These are phyloP conservation scores for Andricus curvator DNA, from an alignment of 2,888 invertebrate genomes.

Conservation along the genomic window DNA sequence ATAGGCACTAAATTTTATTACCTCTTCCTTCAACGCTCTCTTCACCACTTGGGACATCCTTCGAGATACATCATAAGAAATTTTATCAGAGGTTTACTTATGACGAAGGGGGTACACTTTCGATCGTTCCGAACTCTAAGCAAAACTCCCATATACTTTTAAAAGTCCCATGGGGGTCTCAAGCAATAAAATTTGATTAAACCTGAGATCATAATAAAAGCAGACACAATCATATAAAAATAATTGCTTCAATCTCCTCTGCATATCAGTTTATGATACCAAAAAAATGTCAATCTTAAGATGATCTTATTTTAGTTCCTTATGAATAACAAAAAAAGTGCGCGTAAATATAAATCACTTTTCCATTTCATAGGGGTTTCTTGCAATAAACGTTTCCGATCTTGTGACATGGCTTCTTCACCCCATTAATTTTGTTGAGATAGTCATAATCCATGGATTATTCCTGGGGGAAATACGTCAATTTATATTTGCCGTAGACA, in stretches of 20 bases:
- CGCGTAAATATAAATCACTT: too few relatives aligned
- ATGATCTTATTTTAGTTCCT: too few relatives aligned
- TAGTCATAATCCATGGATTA: not conserved
- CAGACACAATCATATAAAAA: too few relatives aligned
- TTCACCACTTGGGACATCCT: slow-evolving; percentile 40
- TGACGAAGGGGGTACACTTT: not conserved
- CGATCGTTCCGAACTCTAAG: slow-evolving; percentile 30
- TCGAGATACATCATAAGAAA: too few relatives aligned
- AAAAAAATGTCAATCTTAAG: not conserved
- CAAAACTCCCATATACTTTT: slow-evolving; percentile 37
- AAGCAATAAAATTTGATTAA: slow-evolving; percentile 24
- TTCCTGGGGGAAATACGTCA: not conserved
- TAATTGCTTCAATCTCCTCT: not conserved
- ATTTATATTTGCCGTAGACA: not conserved
- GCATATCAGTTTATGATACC: not conserved
- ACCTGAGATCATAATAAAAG: slow-evolving; percentile 17
- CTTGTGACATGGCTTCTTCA: not conserved
- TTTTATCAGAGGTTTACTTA: slow-evolving; percentile 19
- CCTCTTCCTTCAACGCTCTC: slow-evolving; percentile 45
- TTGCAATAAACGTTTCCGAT: not conserved
- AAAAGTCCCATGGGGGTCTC: slow-evolving; percentile 18
- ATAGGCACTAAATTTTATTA: slow-evolving; percentile 53
- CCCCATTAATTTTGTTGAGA: not conserved
- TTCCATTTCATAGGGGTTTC: not conserved
- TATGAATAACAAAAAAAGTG: too few relatives aligned